A percentile compares a stretch with the other conserved stretches of the same genome.
Evolutionary conservation across 2,797 vertebrate species (phyloP).

Genomic region (Mycteria americana): DNA sequence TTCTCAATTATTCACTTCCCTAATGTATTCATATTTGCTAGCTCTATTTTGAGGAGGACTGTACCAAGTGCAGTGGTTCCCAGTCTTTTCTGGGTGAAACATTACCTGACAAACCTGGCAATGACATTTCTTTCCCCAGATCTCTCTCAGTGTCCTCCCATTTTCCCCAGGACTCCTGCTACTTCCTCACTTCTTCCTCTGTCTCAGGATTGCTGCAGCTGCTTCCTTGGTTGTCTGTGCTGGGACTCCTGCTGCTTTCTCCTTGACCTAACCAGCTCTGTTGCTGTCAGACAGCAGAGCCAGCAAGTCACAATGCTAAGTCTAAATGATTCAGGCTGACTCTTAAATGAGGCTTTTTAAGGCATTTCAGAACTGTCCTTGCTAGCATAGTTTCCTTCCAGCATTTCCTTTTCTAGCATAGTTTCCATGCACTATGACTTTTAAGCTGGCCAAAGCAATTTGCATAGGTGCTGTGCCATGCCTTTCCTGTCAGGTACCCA

Average conservation of each 20-base stretch:
- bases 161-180: not conserved
- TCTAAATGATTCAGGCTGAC: not conserved
- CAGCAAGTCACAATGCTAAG: not conserved
- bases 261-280: not conserved
- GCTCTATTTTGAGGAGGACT: not conserved
- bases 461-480: fast-evolving
- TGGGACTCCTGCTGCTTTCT: not conserved
- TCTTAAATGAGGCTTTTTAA: not conserved
- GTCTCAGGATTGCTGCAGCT: not conserved
- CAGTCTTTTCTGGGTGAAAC: not conserved
- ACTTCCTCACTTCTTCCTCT: not conserved
- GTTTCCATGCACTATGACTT: not conserved
- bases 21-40: constrained; percentile 18
- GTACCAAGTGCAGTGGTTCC: not conserved
- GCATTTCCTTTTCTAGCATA: not conserved
- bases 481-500: not conserved
- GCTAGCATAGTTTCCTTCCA: not conserved
- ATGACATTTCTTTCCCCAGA: not conserved
- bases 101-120: not conserved
- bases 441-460: not conserved
- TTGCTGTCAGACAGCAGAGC: not conserved
- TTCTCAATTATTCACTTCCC: constrained; percentile 18
- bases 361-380: not conserved
- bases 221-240: not conserved
- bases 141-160: not conserved